Evolutionary conservation across 2,797 vertebrate genomes (phyloP), one percentile per base, ranked within the genome.

Genomic region (Pseudomugil tenellus): DNA sequence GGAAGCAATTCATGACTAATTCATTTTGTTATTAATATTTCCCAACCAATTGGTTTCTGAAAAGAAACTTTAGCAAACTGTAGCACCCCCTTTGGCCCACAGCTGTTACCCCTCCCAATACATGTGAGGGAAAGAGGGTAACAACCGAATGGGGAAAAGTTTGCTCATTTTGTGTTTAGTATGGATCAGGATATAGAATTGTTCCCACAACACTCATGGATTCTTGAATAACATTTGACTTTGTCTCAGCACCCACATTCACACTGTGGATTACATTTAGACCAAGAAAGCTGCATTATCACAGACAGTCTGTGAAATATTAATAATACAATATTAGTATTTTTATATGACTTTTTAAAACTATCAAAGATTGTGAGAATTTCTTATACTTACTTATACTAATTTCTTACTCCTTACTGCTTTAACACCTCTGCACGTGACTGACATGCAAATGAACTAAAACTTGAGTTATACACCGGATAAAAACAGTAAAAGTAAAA

Each of bases 61-160:
- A 48, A 37, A 31, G 28, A 67, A 72, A 67, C 10, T 39, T 23
- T 29, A 29, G 58, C 57, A 23, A 34, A 54, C 77, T 77, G 68
- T 59, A 84, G 83, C 79, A 37, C 86, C 84, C 83, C 86, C 83
- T 19, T 76, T 89, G 84, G 83, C 34, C 25, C 35, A n/a, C 29
- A 57, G 66, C 25, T 31, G 41, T 17, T 31, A 61, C 11, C 52
- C 3, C 2, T 17, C n/a, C 5, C 1, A 0, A 43, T 48, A 23
- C 26, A 48, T 53, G 17, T 6, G 48, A 58, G 21, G 5, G 17
- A 67, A 43, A 35, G 56, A 63, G 54, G 61, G 52, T 41, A 43
- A 37, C 63, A 32, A 72, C 13, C 43, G 69, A 29, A 54, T 53
- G 64, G 7, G 48, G 35, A 37, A 49, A 34, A 61, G 19, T 58